Conservation (phyloP, 2,888 invertebrate genomes). For the Steinernema carpocapsae region DNA sequence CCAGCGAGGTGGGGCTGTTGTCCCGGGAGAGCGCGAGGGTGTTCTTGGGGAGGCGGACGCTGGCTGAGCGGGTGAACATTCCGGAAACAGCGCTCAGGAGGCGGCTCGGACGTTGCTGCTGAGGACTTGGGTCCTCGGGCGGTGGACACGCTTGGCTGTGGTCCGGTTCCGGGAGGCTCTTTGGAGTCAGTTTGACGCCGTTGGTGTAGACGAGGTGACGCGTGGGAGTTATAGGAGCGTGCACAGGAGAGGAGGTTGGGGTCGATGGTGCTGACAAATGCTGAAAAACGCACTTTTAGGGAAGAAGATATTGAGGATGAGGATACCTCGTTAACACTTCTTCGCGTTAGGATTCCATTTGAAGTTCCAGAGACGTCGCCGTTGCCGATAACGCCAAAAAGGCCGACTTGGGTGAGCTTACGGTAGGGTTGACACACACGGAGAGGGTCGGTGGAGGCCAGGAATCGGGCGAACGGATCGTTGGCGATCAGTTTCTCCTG, state of each 20-base stretch:
- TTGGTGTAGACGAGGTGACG: constrained; percentile 26
- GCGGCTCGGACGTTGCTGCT: constrained; percentile 14
- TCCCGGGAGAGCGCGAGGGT: constrained; percentile 2
- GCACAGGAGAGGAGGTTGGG: neutral
- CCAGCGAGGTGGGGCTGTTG: constrained; percentile 7
- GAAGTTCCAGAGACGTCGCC: neutral
- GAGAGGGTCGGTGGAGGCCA: constrained; percentile 10
- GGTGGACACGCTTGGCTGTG: neutral
- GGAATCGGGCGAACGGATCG: constrained; percentile 13
- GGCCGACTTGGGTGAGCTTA: neutral
- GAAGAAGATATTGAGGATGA: neutral
- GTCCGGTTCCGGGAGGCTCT: neutral
- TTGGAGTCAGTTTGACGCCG: neutral
- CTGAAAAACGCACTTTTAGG: neutral
- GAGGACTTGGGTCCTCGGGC: constrained; percentile 9
- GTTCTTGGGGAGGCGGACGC: constrained; percentile 19
- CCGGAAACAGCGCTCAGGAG: constrained; percentile 9
- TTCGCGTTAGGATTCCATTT: constrained; percentile 1
- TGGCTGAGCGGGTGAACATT: constrained; percentile 1
- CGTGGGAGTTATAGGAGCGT: neutral
- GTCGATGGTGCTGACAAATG: constrained; percentile 6
- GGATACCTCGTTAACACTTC: neutral
- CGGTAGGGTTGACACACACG: constrained; percentile 10
- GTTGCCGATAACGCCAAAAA: neutral
- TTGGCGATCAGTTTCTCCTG: constrained; percentile 23